phyloP scores from a whole-genome alignment of 2,797 vertebrate species.

The Labeo calbasu region DNA sequence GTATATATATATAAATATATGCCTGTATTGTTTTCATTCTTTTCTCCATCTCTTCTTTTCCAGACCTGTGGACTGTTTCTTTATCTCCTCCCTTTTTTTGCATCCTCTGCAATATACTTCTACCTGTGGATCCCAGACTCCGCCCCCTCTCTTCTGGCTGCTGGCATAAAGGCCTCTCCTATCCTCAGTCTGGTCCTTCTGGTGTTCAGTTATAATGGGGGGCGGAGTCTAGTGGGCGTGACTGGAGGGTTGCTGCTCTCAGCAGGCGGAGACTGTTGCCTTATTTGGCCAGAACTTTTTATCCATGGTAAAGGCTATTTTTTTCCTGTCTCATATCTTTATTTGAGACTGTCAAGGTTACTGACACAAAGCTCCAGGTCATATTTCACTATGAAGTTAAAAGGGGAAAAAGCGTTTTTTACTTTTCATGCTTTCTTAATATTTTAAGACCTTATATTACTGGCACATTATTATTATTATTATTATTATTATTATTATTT shows the following conservation, averaged over 20 bases:
- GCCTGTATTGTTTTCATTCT: background rate
- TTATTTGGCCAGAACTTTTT: slow-evolving; percentile 78
- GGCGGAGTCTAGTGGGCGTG: slow-evolving; percentile 72
- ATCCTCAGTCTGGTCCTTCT: slow-evolving; percentile 72
- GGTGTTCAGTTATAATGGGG: slow-evolving; percentile 70
- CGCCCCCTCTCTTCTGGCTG: slow-evolving; percentile 67
- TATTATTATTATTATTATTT: too few species aligned
- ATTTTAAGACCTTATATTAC: background rate
- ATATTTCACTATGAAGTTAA: background rate
- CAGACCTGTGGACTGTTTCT: slow-evolving; percentile 75
- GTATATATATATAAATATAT: background rate
- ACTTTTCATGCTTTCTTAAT: background rate
- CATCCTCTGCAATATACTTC: slow-evolving; percentile 74
- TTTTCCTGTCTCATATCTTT: background rate
- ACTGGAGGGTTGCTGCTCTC: slow-evolving; percentile 81
- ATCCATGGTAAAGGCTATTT: slow-evolving; percentile 69
- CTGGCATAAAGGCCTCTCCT: slow-evolving; percentile 81
- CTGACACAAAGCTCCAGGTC: background rate
- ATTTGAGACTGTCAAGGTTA: background rate
- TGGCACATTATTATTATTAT: background rate
- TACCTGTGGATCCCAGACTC: slow-evolving; percentile 78
- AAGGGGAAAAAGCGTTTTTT: background rate
- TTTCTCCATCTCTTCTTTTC: slow-evolving; percentile 22
- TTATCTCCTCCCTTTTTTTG: slow-evolving; percentile 75
- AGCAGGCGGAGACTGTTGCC: slow-evolving; percentile 80